Percentiles rank a stretch among this genome's conserved stretches.
phyloP scores from a whole-genome alignment of 2,113 vertebrate genomes.

The Halcyon senegalensis region DNA sequence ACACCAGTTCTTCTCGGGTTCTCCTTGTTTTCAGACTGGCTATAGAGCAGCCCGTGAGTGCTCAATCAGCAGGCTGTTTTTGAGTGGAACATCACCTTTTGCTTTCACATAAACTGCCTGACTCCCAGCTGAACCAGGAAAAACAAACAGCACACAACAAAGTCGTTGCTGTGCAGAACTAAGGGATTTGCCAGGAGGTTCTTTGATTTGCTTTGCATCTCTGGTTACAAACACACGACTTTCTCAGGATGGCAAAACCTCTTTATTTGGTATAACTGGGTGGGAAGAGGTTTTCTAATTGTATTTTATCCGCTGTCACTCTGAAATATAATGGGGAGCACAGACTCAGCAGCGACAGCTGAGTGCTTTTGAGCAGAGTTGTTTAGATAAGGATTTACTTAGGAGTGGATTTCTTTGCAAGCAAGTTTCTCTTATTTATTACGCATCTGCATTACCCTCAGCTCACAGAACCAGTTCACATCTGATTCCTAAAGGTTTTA shows the following conservation, averaged over 20 bases:
- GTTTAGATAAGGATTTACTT: conserved; percentile 37
- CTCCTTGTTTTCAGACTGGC: not conserved
- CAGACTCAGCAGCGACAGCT: not conserved
- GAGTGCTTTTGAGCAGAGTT: not conserved
- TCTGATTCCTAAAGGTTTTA: not conserved
- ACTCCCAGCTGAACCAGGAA: conserved; percentile 23
- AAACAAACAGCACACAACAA: not conserved
- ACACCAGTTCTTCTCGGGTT: not conserved
- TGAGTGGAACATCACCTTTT: not conserved
- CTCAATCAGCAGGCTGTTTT: not conserved
- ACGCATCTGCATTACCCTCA: not conserved
- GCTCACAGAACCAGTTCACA: conserved; percentile 16
- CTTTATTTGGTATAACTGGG: not conserved
- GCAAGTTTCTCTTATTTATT: not conserved
- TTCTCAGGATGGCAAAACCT: not conserved
- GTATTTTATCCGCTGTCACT: not conserved
- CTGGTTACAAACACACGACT: not conserved
- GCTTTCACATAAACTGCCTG: not conserved
- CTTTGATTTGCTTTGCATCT: not conserved
- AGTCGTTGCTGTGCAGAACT: not conserved
- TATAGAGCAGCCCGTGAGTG: not conserved
- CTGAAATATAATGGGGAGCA: not conserved
- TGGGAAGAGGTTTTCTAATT: not conserved
- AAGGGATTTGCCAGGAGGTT: not conserved
- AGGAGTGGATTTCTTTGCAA: not conserved